Conservation (phyloP, 92 coral and sea anemone genomes). For the Desmophyllum pertusum region DNA sequence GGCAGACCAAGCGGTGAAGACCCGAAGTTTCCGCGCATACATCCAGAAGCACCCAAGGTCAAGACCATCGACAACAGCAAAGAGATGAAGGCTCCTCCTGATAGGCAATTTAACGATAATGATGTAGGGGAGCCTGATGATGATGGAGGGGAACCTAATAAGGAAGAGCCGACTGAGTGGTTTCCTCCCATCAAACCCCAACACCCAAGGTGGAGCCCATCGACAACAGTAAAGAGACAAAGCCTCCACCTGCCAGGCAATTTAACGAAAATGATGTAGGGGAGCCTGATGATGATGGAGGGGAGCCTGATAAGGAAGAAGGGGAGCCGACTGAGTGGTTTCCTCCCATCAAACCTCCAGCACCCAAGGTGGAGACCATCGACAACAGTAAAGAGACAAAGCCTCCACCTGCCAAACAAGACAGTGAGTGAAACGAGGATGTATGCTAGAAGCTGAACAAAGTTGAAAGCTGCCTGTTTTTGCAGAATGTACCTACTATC, state of each 20-base stretch:
- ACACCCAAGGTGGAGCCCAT: slow-evolving; percentile 26
- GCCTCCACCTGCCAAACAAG: neutral
- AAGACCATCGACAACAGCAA: slow-evolving; percentile 38
- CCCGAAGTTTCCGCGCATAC: slow-evolving; percentile 11
- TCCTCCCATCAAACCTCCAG: neutral
- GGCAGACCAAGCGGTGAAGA: neutral
- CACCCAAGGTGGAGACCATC: neutral
- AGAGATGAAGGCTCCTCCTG: slow-evolving; percentile 22
- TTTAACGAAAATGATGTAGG: slow-evolving; percentile 6
- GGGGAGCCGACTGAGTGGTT: neutral
- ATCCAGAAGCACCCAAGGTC: slow-evolving; percentile 22
- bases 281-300: no score
- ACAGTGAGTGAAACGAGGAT: neutral
- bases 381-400: slow-evolving; percentile 10
- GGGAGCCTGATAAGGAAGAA: neutral
- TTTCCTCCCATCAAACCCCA: neutral
- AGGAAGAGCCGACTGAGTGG: neutral
- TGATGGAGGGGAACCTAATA: no score
- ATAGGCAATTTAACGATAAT: neutral
- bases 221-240: slow-evolving; percentile 37
- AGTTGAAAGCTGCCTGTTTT: neutral
- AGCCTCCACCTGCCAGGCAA: neutral
- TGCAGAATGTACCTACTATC: neutral
- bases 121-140: slow-evolving; percentile 4
- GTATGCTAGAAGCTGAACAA: neutral